Evolutionary conservation across 2,888 invertebrate species (phyloP).

Genomic region (Tyria jacobaeae): DNA sequence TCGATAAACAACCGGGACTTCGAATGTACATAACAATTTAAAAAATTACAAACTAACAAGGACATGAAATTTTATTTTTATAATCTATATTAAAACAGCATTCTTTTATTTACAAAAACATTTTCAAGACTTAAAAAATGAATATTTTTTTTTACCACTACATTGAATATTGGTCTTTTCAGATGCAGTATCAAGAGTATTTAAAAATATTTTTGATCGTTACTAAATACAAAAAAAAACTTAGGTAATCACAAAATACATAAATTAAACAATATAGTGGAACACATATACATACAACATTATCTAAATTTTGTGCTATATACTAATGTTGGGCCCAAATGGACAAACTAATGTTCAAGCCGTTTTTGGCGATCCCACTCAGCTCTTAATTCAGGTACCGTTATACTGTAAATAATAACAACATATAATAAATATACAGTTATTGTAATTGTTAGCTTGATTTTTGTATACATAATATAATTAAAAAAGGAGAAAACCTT

Average conservation of each 20-base stretch:
- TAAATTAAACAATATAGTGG: neutral
- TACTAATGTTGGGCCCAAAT: conserved; percentile 4
- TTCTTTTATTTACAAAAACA: neutral
- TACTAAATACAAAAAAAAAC: neutral
- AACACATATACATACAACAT: neutral
- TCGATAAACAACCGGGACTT: neutral
- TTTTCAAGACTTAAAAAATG: neutral
- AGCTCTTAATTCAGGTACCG: neutral
- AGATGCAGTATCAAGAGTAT: neutral
- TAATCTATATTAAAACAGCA: neutral
- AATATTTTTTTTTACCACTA: neutral
- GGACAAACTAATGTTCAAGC: neutral
- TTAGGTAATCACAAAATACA: neutral
- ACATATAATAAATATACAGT: no score
- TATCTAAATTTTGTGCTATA: neutral
- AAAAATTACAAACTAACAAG: neutral
- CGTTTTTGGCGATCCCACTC: neutral
- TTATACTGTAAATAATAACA: neutral
- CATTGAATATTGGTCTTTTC: neutral
- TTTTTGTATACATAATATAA: no score
- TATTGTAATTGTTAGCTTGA: no score
- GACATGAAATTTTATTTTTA: neutral
- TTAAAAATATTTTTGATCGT: neutral
- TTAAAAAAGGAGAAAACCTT: no score
- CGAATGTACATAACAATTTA: neutral